Evolutionary conservation across 2,797 vertebrate species (phyloP).

Genomic region (Mormyrops attenuatus): DNA sequence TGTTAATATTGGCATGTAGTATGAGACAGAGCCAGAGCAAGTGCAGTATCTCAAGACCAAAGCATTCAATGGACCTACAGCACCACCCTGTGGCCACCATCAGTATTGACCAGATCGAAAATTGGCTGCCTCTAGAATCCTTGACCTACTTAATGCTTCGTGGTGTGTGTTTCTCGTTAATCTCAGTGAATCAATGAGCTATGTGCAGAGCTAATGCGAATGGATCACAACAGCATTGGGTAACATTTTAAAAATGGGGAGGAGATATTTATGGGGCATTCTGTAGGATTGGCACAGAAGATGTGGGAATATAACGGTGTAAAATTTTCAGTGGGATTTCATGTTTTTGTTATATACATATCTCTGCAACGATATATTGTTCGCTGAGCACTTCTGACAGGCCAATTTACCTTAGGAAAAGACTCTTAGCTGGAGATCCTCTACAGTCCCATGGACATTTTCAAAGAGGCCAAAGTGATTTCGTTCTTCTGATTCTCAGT

Average conservation of each 20-base stretch:
- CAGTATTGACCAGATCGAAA: background rate
- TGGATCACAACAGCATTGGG: conserved; percentile 19
- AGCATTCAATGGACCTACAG: conserved; percentile 5
- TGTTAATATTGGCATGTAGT: conserved; percentile 20
- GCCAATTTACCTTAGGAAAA: conserved; percentile 6
- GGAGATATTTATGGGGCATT: conserved; percentile 12
- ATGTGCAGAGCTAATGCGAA: conserved; percentile 16
- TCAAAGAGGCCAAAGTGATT: background rate
- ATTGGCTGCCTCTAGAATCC: conserved; percentile 17
- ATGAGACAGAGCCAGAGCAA: background rate
- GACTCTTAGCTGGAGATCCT: background rate
- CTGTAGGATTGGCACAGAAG: background rate
- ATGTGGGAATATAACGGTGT: background rate
- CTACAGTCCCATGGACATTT: background rate
- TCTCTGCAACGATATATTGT: background rate
- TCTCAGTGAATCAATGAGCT: conserved; percentile 20
- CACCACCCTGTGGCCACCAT: conserved; percentile 4
- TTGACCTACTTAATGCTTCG: conserved; percentile 27
- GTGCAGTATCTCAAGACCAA: background rate
- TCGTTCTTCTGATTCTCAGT: background rate
- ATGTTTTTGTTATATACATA: background rate
- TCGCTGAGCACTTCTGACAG: background rate
- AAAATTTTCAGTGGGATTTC: background rate
- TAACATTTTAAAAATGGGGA: background rate
- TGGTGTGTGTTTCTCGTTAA: conserved; percentile 23